Base-by-base conservation (phyloP, 2,888 invertebrate genomes). In the Zele albiditarsus region DNA sequence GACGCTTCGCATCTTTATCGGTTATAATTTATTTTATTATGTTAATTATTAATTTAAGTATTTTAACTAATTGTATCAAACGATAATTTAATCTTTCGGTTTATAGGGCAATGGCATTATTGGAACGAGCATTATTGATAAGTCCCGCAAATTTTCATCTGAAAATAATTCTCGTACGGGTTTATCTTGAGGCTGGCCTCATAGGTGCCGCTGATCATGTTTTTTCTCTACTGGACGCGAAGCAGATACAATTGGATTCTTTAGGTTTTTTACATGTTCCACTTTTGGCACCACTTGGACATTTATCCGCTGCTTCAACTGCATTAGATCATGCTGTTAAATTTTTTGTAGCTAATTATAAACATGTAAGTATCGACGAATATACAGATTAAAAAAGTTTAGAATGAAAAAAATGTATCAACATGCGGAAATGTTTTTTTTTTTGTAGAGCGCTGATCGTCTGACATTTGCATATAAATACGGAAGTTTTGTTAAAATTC, bases 191-290 rank as follows among this genome's bases (percentile, higher is more conserved):
- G 81, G 85, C 86, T 72, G 89, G 89, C 77, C 79, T 89, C 25
- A 83, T 87, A 67, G 85, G 84, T 31, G 87, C 86, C 25, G 89
- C 89, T 12, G 84, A 88, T 81, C 83, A 85, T 76, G 80, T 82
- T 0, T 88, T 86, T 69, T 77, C 83, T 46, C 82, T 87, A 71
- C 90, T 98, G 85, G 98, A 98, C 86, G 92, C 97, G 75, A 98
- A 98, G 90, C 97, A 98, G 90, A 93, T 98, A 82, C 98, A 98
- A 90, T 91, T 97, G 86, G 97, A 98, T 89, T 96, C 98, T 0
- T 90, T 98, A 88, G 97, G 98, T 80, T 96, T 96, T 90, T 90
- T 95, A 77, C 95, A 96, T 90, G 93, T 94, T 80, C 94, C 94
- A 79, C 92, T 95, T 71, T 90, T 97, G 73, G 92, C 94, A 25